Evolutionary conservation across 2,113 vertebrate species (phyloP).

Genomic region (Pomatostomus ruficeps): DNA sequence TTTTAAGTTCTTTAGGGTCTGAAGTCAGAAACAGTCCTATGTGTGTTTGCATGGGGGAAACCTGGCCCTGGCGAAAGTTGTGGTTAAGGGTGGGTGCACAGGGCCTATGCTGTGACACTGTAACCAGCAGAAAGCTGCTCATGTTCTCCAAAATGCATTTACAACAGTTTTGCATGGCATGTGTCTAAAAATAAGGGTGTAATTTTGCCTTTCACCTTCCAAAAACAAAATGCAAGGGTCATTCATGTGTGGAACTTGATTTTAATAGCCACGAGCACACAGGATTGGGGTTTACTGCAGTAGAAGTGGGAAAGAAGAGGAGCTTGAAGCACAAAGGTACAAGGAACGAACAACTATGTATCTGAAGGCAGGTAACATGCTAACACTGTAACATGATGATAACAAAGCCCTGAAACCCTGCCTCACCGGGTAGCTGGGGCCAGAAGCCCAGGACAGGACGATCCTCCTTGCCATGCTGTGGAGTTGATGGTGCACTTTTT

Average conservation of each 20-base stretch:
- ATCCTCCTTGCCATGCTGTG: neutral
- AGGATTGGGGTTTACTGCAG: neutral
- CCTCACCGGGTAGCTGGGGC: neutral
- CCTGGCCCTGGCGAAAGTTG: neutral
- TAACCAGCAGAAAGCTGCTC: neutral
- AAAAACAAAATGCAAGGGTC: neutral
- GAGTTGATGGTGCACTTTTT: neutral
- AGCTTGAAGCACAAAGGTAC: neutral
- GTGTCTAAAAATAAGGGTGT: rapidly evolving
- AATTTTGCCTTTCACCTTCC: rapidly evolving
- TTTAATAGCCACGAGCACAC: neutral
- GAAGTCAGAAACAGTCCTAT: neutral
- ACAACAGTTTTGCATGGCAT: neutral
- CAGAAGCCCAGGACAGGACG: rapidly evolving
- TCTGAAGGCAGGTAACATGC: neutral
- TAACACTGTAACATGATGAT: neutral
- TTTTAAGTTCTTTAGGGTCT: neutral
- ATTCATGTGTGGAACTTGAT: neutral
- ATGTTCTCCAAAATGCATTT: neutral
- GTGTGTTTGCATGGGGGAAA: neutral
- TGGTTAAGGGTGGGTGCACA: neutral
- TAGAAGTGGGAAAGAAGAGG: neutral
- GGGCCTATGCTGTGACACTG: neutral
- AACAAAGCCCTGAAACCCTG: neutral
- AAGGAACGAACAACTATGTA: neutral